phyloP scores from a whole-genome alignment of 2,797 vertebrate genomes.

The Cyclura pinguis region DNA sequence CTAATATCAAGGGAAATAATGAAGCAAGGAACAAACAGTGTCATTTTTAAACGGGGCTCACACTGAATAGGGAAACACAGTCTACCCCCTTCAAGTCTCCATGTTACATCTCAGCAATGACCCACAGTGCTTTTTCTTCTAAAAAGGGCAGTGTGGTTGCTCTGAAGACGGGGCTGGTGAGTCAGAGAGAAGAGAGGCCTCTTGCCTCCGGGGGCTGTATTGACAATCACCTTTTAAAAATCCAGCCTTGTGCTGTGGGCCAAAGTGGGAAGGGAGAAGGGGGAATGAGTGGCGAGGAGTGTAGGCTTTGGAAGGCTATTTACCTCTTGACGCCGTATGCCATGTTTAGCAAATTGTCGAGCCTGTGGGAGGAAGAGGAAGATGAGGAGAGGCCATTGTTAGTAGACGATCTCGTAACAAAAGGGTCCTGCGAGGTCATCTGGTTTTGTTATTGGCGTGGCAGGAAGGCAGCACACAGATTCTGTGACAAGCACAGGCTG shows the following conservation, averaged over 20 bases:
- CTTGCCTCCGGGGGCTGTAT: background rate
- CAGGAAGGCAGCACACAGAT: background rate
- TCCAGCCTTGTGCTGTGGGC: conserved; percentile 43
- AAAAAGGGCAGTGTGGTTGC: background rate
- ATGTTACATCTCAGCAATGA: background rate
- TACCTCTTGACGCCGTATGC: conserved; percentile 99
- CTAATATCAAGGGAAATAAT: background rate
- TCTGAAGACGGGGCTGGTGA: background rate
- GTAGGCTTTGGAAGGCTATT: conserved; percentile 71
- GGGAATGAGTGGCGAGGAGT: conserved; percentile 1
- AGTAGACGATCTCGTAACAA: conserved; percentile 80
- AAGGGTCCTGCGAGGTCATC: conserved; percentile 16
- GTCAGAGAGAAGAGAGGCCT: background rate
- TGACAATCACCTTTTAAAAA: conserved; percentile 35
- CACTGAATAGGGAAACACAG: background rate
- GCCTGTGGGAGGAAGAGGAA: conserved; percentile 90
- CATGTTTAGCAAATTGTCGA: conserved; percentile 99
- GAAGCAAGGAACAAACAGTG: conserved; percentile 4
- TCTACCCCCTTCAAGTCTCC: background rate
- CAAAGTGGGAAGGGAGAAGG: conserved; percentile 37
- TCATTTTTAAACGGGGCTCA: background rate
- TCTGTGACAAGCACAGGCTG: background rate
- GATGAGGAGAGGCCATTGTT: conserved; percentile 88
- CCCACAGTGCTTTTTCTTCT: background rate
- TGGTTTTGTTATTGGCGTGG: background rate